Evolutionary conservation across 35 echinoderm and acorn worm genomes (phyloP).

Genomic region (Nesometra sesokonis): DNA sequence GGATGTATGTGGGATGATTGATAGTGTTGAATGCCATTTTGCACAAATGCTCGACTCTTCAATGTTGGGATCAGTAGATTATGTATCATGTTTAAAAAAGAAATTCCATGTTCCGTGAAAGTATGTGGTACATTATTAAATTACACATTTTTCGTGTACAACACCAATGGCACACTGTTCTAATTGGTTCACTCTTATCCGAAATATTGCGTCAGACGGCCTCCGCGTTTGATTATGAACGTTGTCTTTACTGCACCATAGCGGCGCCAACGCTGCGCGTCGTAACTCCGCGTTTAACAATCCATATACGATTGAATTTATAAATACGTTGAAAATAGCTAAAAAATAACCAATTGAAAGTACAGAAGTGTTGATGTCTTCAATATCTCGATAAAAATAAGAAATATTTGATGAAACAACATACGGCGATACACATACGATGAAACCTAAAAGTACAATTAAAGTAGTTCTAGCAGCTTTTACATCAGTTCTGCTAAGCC

Average conservation of each 20-base stretch:
- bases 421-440: background rate
- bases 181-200: background rate
- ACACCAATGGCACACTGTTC: background rate
- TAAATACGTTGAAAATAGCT: background rate
- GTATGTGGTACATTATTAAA: background rate
- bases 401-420: background rate
- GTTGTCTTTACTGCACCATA: background rate
- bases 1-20: no score
- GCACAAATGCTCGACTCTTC: no score
- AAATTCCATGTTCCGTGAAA: no score
- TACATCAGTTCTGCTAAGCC: background rate
- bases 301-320: background rate
- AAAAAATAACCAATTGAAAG: background rate
- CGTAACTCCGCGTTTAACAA: background rate
- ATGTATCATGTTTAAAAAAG: no score
- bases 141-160: background rate
- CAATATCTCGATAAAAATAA: background rate
- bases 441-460: background rate
- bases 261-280: background rate
- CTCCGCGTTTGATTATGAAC: background rate
- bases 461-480: background rate
- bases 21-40: no score
- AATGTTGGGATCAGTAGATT: no score
- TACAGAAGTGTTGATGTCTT: background rate
- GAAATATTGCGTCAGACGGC: background rate